These are phyloP conservation scores for Drosophila watanabei DNA, from an alignment of 1,140 invertebrate genomes.

Conservation along the genomic window DNA sequence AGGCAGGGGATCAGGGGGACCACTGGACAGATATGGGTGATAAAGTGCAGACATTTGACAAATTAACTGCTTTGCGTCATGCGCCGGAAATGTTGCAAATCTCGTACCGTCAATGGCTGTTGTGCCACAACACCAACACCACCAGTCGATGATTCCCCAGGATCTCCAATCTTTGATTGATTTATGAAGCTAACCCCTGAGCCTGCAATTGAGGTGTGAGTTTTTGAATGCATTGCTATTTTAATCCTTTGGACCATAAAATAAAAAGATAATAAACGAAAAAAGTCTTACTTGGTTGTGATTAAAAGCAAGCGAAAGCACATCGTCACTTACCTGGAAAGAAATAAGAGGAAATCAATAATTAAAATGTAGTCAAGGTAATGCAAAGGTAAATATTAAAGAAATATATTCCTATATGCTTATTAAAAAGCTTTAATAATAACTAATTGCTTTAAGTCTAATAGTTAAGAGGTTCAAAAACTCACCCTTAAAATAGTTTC, in stretches of 20 bases:
- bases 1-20: not conserved
- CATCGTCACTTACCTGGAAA: slow-evolving; percentile 84
- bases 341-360: slow-evolving; percentile 21
- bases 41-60: slow-evolving; percentile 85
- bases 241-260: not conserved
- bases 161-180: slow-evolving; percentile 46
- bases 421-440: not conserved
- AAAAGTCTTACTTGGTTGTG: slow-evolving; percentile 80
- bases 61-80: slow-evolving; percentile 82
- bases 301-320: slow-evolving; percentile 81
- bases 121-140: slow-evolving; percentile 5
- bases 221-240: slow-evolving; percentile 14
- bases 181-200: slow-evolving; percentile 40
- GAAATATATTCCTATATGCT: too few species aligned
- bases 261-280: slow-evolving; percentile 32
- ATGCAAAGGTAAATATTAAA: not conserved
- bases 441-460: not conserved
- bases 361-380: not conserved
- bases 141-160: slow-evolving; percentile 8
- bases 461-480: not conserved
- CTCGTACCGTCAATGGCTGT: slow-evolving; percentile 62
- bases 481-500: too few species aligned
- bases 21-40: slow-evolving; percentile 75
- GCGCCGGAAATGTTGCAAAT: slow-evolving; percentile 76
- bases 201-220: slow-evolving; percentile 26